Base-by-base conservation (phyloP, 2,797 vertebrate genomes). In the Acomys russatus region DNA sequence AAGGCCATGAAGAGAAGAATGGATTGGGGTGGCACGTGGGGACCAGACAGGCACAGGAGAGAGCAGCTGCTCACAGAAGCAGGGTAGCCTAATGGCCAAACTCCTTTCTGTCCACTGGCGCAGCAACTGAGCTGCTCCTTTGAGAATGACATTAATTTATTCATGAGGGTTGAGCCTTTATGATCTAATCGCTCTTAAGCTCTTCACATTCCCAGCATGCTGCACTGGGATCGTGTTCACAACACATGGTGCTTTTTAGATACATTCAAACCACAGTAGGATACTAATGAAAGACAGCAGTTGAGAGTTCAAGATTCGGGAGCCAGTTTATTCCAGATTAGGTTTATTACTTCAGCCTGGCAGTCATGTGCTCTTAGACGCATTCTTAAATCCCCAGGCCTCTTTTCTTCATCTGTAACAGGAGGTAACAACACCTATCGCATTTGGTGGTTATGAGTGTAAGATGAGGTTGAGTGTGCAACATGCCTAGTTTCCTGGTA, bases 401-500 rank as follows among this genome's bases (percentile, higher is more conserved):
- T 92, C 25, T 8, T 97, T 93, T 93, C 35, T 14, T 92, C 56
- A n/a, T 90, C 88, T 92, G 44, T 88, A 68, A 68, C 12, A 92
- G 44, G n/a, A 74, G 79, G 5, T 80, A 76, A 44, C 88, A 87
- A 18, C 33, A 70, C 33, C 51, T 88, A 38, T 64, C 15, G 59
- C 17, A 54, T 70, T 90, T 66, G 22, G 51, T 92, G 64, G 28
- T 88, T 92, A 59, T 96, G 33, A 88, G 6, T 92, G n/a, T n/a
- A n/a, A 88, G 51, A 74, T 86, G 66, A 79, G 38, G 23, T 90
- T 49, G 35, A 64, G 3, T 92, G 30, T 92, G 1, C 82, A 78
- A 94, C 94, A 92, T 90, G 68, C 49, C 95, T n/a, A 74, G 76
- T 93, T 79, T 80, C 25, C 68, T 94, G 74, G 56, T 54, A 77